Conservation (phyloP, 2,797 vertebrate genomes). For the Alca torda region DNA sequence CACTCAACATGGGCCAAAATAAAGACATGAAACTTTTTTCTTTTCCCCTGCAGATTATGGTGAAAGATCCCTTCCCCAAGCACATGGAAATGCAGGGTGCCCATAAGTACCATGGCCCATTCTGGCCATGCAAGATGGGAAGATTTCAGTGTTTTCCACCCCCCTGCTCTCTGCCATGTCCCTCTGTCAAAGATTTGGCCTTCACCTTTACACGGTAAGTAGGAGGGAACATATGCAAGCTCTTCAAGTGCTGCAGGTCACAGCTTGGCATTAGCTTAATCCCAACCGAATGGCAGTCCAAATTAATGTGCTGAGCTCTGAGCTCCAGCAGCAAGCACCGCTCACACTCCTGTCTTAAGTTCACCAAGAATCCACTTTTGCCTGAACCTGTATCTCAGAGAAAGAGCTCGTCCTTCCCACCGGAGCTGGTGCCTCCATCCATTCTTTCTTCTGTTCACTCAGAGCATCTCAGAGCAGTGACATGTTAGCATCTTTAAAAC, state of each 20-base stretch:
- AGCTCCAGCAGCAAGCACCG: rapidly evolving
- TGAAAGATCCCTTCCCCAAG: not conserved
- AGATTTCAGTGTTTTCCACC: not conserved
- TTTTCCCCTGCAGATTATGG: not conserved
- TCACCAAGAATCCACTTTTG: not conserved
- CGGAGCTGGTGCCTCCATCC: not conserved
- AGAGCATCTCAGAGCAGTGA: not conserved
- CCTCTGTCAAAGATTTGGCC: not conserved
- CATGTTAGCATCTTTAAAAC: not conserved
- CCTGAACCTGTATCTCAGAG: rapidly evolving
- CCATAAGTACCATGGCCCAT: not conserved
- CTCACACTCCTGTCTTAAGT: not conserved
- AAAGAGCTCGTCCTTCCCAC: not conserved
- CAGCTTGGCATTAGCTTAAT: not conserved
- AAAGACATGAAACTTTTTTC: not conserved
- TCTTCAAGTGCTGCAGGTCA: not conserved
- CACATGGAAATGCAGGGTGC: not conserved
- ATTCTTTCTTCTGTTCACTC: not conserved
- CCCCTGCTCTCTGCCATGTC: not conserved
- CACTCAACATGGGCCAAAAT: not conserved
- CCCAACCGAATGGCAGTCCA: not conserved
- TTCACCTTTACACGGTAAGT: not conserved
- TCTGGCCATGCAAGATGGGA: not conserved
- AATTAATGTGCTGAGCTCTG: not conserved
- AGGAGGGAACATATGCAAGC: not conserved